A percentile compares a stretch with the other conserved stretches of the same genome.
phyloP scores from a whole-genome alignment of 2,113 vertebrate genomes.

The Leucopsar rothschildi region DNA sequence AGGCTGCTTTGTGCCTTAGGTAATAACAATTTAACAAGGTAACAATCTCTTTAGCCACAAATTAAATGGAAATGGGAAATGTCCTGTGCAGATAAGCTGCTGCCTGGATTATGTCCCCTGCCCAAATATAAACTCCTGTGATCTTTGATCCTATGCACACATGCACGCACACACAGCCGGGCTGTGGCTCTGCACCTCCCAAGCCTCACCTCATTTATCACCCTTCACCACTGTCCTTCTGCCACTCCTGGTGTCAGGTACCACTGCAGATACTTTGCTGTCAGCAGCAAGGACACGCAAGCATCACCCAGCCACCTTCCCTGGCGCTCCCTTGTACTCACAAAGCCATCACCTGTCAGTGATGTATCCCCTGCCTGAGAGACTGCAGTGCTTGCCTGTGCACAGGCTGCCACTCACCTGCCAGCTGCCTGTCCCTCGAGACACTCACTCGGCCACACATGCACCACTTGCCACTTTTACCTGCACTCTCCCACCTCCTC shows the following conservation, averaged over 20 bases:
- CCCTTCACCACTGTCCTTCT: not conserved
- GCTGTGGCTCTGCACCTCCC: not conserved
- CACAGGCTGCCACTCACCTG: not conserved
- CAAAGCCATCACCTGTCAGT: not conserved
- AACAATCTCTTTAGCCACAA: conserved; percentile 61
- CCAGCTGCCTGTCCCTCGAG: not conserved
- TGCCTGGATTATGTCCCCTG: conserved; percentile 42
- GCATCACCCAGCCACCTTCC: not conserved
- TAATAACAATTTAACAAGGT: conserved; percentile 60
- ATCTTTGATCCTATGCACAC: conserved; percentile 29
- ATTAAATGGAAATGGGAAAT: conserved; percentile 58
- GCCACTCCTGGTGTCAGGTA: not conserved
- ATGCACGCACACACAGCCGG: not conserved
- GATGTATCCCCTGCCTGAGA: rapidly evolving
- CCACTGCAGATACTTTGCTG: not conserved
- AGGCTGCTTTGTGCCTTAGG: conserved; percentile 56
- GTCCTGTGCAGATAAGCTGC: conserved; percentile 60
- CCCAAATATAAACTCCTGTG: conserved; percentile 47
- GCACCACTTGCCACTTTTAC: not conserved
- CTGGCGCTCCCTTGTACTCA: not conserved
- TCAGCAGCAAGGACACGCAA: not conserved
- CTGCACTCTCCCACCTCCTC: not conserved
- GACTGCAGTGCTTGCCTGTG: not conserved
- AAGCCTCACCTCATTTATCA: not conserved
- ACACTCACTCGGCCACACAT: rapidly evolving